Evolutionary conservation across 1,140 invertebrate species (phyloP), one percentile per base, ranked within the genome.

Genomic region (Drosophila murphyi): DNA sequence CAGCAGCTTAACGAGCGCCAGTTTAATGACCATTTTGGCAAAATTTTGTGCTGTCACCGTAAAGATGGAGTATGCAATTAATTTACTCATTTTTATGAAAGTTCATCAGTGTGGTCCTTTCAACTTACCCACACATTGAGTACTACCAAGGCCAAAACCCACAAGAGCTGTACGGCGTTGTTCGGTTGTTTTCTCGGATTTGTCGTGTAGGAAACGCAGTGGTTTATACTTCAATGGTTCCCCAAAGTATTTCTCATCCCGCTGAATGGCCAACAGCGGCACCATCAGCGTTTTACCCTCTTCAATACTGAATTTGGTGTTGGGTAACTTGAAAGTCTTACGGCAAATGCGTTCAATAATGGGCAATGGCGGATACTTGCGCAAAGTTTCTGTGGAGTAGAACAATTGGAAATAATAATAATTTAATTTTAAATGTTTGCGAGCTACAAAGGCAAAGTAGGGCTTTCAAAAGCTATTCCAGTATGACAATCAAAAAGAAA

Each of bases 221-320:
- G 94, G 94, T 71, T 94, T 90, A 72, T 93, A 95, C 56, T 71
- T 78, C 37, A 92, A 62, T 2, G 94, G 94, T 57, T 96, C 93
- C 8, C 94, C 94, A 85, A 94, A 96, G 75, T 93, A 92, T 41
- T 94, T 90, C 5, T 94, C 93, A 89, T 96, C 94, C 20, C 93
- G 89, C 73, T 97, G 96, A 7, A 92, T 90, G 57, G 89, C 87
- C 67, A 89, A 57, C 2, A 91, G 43, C 0, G 92, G 91, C 34
- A 92, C 78, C 74, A 91, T 88, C 10, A 92, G 6, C 0, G 82
- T 78, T 35, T 79, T 87, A n/a, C 90, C 87, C 72, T 91, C 88
- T 29, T 93, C 82, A 51, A 93, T 82, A 5, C 73, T 90, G 2
- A 93, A 75, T 20, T 78, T 80, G 7, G 64, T 72, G 12, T 78